A percentile compares a stretch with the other conserved stretches of the same genome.
Evolutionary conservation across 2,113 vertebrate species (phyloP).

Genomic region (Gila orcuttii): DNA sequence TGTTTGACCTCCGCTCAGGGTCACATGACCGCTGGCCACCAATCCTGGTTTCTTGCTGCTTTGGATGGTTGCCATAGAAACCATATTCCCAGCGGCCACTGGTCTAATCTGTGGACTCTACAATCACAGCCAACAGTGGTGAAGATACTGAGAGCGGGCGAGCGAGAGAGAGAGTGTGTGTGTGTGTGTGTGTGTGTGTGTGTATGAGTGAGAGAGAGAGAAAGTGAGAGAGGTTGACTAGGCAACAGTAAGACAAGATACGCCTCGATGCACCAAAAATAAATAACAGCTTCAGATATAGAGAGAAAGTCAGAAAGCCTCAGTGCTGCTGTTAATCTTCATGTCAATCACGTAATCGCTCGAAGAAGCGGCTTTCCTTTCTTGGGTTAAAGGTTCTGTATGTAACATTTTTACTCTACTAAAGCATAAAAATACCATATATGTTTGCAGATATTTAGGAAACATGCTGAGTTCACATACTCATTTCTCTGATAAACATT

Average conservation of each 20-base stretch:
- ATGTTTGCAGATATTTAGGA: no score
- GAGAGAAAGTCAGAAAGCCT: not conserved
- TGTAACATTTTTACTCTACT: no score
- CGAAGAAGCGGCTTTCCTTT: no score
- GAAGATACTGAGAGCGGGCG: slow-evolving; percentile 2
- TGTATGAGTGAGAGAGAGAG: not conserved
- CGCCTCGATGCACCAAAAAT: slow-evolving; percentile 55
- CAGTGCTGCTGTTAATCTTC: no score
- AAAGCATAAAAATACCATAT: no score
- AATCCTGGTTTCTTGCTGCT: slow-evolving; percentile 15
- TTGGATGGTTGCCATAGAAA: slow-evolving; percentile 55
- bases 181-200: no score
- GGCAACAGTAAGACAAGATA: slow-evolving; percentile 56
- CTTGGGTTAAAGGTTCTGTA: no score
- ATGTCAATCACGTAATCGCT: no score
- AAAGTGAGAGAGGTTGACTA: slow-evolving; percentile 48
- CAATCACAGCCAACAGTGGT: slow-evolving; percentile 39
- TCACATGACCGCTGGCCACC: slow-evolving; percentile 4
- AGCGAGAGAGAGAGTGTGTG: not conserved
- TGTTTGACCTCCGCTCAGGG: slow-evolving; percentile 25
- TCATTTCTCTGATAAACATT: no score
- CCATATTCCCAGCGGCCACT: slow-evolving; percentile 34
- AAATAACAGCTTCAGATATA: slow-evolving; percentile 38
- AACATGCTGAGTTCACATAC: no score
- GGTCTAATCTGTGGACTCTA: slow-evolving; percentile 34